Evolutionary conservation across 37 sponge, comb jelly and placozoan genomes (phyloP).

Genomic region (Amphimedon queenslandica): DNA sequence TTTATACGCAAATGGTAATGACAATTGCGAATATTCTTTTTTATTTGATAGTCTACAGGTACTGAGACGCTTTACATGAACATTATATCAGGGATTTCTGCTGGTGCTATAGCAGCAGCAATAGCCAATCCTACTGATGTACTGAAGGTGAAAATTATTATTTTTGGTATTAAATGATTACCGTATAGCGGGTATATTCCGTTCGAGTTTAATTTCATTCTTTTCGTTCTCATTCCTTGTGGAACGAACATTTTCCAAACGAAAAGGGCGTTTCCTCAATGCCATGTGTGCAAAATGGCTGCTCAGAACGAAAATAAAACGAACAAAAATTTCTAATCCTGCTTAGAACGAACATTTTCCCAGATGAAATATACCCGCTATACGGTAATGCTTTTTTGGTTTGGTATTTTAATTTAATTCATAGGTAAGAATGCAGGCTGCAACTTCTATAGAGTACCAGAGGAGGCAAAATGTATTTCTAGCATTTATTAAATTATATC

Average conservation of each 20-base stretch:
- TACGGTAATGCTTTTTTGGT: too few relatives aligned
- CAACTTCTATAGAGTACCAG: constrained; percentile 6
- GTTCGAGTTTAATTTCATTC: too few relatives aligned
- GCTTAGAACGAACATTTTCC: too few relatives aligned
- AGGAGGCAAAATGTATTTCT: constrained; percentile 18
- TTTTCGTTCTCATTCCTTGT: too few relatives aligned
- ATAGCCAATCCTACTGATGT: constrained; percentile 93
- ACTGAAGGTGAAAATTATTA: constrained; percentile 59
- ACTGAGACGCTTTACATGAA: constrained; percentile 57
- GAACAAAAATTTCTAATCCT: too few relatives aligned
- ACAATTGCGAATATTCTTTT: background rate
- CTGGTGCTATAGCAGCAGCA: constrained; percentile 76
- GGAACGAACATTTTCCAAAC: too few relatives aligned
- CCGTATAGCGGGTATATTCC: too few relatives aligned
- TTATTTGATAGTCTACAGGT: background rate
- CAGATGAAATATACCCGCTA: too few relatives aligned
- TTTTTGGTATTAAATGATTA: background rate
- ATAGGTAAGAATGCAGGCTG: constrained; percentile 94
- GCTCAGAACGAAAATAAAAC: too few relatives aligned
- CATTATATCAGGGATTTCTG: constrained; percentile 59
- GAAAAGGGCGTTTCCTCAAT: too few relatives aligned
- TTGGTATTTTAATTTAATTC: too few relatives aligned
- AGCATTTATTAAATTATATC: constrained; percentile 70
- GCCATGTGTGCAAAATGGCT: too few relatives aligned
- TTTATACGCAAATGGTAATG: constrained; percentile 33